These are phyloP conservation scores for Galagoides demidoff DNA, from an alignment of 2,797 vertebrate genomes.

Conservation along the genomic window DNA sequence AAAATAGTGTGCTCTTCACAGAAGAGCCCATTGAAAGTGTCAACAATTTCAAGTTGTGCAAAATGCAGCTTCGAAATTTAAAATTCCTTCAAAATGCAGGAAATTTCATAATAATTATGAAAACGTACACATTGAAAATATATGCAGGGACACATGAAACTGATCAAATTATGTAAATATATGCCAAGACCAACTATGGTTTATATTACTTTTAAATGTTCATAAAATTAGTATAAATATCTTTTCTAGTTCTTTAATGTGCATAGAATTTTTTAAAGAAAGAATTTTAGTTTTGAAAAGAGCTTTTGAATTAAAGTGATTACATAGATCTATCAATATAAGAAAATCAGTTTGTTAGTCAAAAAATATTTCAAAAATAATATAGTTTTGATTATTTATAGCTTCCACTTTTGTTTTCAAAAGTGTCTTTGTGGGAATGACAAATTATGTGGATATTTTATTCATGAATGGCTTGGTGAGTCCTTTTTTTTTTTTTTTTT, in stretches of 20 bases:
- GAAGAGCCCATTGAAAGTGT: background rate
- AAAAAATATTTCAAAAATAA: background rate
- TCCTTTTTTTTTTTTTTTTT: background rate
- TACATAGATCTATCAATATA: background rate
- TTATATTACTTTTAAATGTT: slow-evolving; percentile 26
- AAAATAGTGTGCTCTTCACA: background rate
- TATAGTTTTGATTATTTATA: background rate
- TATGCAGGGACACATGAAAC: background rate
- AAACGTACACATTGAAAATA: background rate
- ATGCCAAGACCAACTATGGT: background rate
- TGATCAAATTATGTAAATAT: background rate
- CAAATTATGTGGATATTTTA: background rate
- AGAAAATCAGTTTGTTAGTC: background rate
- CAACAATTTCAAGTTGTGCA: background rate
- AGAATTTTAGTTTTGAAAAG: slow-evolving; percentile 31
- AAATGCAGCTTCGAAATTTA: background rate
- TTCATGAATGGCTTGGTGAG: background rate
- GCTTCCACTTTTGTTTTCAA: background rate
- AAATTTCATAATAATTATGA: background rate
- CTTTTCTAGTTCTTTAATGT: slow-evolving; percentile 13
- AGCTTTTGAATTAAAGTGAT: slow-evolving; percentile 24
- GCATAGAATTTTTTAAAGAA: background rate
- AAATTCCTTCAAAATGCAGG: background rate
- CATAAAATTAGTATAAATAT: background rate
- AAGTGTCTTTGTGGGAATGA: background rate